Conservation (phyloP, 2,797 vertebrate species). For the Scomberomorus guttatus region DNA sequence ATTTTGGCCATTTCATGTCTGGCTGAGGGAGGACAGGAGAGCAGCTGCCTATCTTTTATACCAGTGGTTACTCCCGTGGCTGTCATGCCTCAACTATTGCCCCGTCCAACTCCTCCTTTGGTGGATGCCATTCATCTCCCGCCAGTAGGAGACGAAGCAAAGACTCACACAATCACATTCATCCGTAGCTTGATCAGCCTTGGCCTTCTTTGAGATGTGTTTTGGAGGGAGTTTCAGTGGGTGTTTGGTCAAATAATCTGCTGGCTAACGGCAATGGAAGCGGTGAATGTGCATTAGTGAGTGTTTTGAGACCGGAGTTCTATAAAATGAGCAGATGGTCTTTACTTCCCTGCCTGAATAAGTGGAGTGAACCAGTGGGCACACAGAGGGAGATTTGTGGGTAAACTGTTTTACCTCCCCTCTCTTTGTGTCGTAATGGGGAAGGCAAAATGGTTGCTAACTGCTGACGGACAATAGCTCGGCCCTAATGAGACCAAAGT, state of each 20-base stretch:
- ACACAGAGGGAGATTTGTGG: conserved; percentile 83
- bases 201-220: conserved; percentile 61
- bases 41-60: conserved; percentile 63
- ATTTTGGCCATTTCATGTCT: conserved; percentile 36
- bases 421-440: conserved; percentile 78
- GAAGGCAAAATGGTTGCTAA: conserved; percentile 79
- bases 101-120: conserved; percentile 65
- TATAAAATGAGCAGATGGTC: conserved; percentile 85
- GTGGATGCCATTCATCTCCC: conserved; percentile 66
- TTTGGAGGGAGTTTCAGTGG: conserved; percentile 63
- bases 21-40: conserved; percentile 15
- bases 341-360: conserved; percentile 78
- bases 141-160: conserved; percentile 61
- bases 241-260: conserved; percentile 78
- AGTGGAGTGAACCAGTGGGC: conserved; percentile 78
- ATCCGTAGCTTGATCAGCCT: conserved; percentile 53
- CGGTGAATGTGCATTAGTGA: conserved; percentile 71
- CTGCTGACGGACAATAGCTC: conserved; percentile 70
- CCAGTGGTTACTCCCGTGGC: conserved; percentile 38
- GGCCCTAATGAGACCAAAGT: conserved; percentile 77
- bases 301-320: conserved; percentile 68
- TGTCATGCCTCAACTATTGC: conserved; percentile 40
- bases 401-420: conserved; percentile 83
- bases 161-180: conserved; percentile 53
- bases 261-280: conserved; percentile 74